These are phyloP conservation scores for Tauraco hartlaubi DNA, from an alignment of 2,797 vertebrate species.

Conservation along the genomic window DNA sequence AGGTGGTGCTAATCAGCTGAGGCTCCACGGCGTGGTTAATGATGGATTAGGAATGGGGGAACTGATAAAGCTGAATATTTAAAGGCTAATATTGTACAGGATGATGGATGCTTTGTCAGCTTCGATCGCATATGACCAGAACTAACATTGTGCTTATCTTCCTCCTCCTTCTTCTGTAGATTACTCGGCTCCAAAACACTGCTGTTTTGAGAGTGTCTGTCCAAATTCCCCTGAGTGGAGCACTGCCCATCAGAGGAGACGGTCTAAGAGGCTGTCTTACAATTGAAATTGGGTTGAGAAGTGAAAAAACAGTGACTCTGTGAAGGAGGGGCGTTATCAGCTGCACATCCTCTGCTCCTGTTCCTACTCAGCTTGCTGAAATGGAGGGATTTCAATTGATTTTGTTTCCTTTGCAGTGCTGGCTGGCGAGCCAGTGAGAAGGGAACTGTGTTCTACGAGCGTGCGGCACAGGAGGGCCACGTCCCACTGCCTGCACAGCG, in stretches of 20 bases:
- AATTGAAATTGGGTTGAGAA: not conserved
- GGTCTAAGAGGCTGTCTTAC: not conserved
- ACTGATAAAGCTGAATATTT: constrained; percentile 66
- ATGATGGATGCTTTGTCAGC: constrained; percentile 64
- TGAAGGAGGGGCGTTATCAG: not conserved
- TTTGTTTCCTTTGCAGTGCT: not conserved
- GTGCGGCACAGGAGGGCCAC: not conserved
- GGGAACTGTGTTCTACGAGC: not conserved
- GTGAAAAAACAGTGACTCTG: not conserved
- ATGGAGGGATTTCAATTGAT: constrained; percentile 25
- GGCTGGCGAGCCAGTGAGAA: not conserved
- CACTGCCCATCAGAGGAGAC: not conserved
- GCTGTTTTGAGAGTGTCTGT: not conserved
- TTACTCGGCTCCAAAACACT: not conserved
- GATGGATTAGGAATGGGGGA: constrained; percentile 56
- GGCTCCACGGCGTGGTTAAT: constrained; percentile 41
- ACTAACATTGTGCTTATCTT: constrained; percentile 51
- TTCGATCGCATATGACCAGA: constrained; percentile 11
- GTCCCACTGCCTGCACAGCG: not conserved
- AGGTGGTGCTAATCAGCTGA: constrained; percentile 56
- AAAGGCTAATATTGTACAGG: constrained; percentile 37
- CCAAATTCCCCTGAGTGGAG: constrained; percentile 24
- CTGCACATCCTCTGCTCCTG: not conserved
- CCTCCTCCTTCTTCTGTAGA: not conserved
- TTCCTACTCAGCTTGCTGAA: not conserved